phyloP scores from a whole-genome alignment of 2,797 vertebrate genomes.

The Anableps anableps region DNA sequence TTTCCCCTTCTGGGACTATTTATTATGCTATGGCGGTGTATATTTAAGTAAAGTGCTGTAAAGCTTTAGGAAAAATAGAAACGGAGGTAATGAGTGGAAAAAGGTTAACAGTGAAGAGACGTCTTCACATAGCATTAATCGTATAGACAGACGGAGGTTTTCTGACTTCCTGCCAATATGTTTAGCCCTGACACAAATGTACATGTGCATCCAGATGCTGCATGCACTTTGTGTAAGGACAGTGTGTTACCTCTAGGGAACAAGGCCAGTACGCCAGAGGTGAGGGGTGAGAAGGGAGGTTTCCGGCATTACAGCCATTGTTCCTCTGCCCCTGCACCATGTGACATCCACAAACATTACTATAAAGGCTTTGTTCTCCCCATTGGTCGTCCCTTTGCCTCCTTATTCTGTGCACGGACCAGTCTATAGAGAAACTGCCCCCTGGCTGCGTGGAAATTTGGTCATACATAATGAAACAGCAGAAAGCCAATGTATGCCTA shows the following conservation, averaged over 20 bases:
- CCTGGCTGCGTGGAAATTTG: slow-evolving; percentile 50
- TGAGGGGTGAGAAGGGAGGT: slow-evolving; percentile 10
- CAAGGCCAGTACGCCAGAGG: slow-evolving; percentile 16
- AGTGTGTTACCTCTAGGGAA: slow-evolving; percentile 47
- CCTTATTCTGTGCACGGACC: slow-evolving; percentile 31
- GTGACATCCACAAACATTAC: slow-evolving; percentile 57
- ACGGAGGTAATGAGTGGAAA: slow-evolving; percentile 16
- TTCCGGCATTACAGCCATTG: slow-evolving; percentile 61
- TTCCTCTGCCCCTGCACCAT: slow-evolving; percentile 57
- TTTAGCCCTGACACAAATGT: slow-evolving; percentile 27
- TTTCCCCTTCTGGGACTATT: slow-evolving; percentile 65
- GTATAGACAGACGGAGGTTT: background rate
- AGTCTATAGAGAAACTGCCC: slow-evolving; percentile 44
- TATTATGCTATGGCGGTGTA: slow-evolving; percentile 45
- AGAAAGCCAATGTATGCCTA: slow-evolving; percentile 47
- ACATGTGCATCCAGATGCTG: slow-evolving; percentile 48
- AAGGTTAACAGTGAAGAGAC: slow-evolving; percentile 10
- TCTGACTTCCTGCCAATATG: slow-evolving; percentile 40
- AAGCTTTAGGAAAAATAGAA: slow-evolving; percentile 24
- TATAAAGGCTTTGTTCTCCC: slow-evolving; percentile 61
- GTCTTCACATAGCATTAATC: slow-evolving; percentile 20
- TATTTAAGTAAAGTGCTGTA: slow-evolving; percentile 40
- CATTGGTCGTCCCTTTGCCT: slow-evolving; percentile 40
- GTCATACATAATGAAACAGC: slow-evolving; percentile 50
- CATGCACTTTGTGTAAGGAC: slow-evolving; percentile 25